phyloP scores from a whole-genome alignment of 2,113 vertebrate genomes.

The Ancistrus triradiatus region DNA sequence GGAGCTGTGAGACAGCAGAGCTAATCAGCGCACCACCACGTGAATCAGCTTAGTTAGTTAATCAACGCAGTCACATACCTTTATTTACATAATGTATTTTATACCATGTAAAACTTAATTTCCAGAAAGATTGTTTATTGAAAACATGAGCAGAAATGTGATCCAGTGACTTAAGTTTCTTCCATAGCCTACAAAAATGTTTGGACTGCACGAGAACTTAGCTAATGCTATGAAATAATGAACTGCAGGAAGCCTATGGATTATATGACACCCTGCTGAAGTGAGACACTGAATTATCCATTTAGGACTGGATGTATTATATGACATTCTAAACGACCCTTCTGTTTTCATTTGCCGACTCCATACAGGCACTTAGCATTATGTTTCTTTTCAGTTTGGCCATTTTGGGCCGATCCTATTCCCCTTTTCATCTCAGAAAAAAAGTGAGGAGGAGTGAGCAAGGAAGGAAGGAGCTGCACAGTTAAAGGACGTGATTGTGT shows the following conservation, averaged over 20 bases:
- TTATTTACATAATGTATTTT: too few relatives aligned
- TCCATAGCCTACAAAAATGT: too few relatives aligned
- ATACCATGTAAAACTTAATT: too few relatives aligned
- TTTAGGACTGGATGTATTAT: not conserved
- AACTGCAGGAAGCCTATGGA: constrained; percentile 2
- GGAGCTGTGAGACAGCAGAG: too few relatives aligned
- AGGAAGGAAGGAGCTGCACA: constrained; percentile 45
- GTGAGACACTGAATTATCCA: not conserved
- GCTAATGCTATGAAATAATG: not conserved
- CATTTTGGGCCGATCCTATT: constrained; percentile 2
- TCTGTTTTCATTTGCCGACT: constrained; percentile 1
- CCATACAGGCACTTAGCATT: constrained; percentile 20
- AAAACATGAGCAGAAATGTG: too few relatives aligned
- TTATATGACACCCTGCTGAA: not conserved
- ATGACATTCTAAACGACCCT: not conserved
- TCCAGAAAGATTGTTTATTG: too few relatives aligned
- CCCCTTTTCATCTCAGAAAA: constrained; percentile 18
- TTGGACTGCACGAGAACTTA: not conserved
- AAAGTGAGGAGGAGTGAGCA: constrained; percentile 46
- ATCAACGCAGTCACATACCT: too few relatives aligned
- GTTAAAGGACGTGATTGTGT: constrained; percentile 67
- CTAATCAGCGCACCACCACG: too few relatives aligned
- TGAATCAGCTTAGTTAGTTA: too few relatives aligned
- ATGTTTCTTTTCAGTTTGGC: constrained; percentile 7
- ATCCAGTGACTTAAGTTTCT: too few relatives aligned